Evolutionary conservation across 64 coral and sea anemone genomes (phyloP), one percentile per base, ranked within the genome.

Genomic region (Orbicella faveolata): DNA sequence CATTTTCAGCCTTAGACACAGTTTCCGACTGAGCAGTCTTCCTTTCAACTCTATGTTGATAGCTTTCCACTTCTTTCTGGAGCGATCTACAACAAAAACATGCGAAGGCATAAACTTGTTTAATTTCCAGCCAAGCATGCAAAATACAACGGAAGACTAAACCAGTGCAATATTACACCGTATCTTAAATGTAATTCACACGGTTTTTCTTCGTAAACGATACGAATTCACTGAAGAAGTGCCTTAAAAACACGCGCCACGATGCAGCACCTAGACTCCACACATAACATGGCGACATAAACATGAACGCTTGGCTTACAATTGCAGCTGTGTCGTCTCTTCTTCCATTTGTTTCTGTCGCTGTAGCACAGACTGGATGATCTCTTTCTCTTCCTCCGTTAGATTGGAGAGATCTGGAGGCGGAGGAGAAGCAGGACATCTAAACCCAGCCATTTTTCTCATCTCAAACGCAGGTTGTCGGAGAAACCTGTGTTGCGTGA

Each of bases 371-470:
- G 83, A 95, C 55, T 86, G 75, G 11, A 99, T 99, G 36, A 99
- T 99, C 36, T 89, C 78, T 84, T 91, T 96, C 61, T 99, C 97
- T 59, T 99, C 94, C 83, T 99, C 97, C 19, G 97, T 99, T 44
- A 99, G 87, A 86, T 99, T 94, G 21, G 97, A 96, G 20, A 99
- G 89, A 89, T 96, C 97, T 74, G 97, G 97, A 35, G 88, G 77
- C 36, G 97, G 97, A 44, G 97, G 94, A 36, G 84, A 94, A 1
- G 92, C 92, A 59, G 95, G 95, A 18, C 62, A 35, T 66, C 95
- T 63, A 61, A 93, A 93, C 14, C 88, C 88, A 88, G 95, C 88
- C 95, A 97, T 97, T 80, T 91, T 97, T 88, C 78, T 36, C 84
- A 91, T 85, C 20, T 52, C 18, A 52, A 85, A 17, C 61, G 52